These are phyloP conservation scores for Benthosema pterotum DNA, from an alignment of 2,797 vertebrate species.

Conservation along the genomic window DNA sequence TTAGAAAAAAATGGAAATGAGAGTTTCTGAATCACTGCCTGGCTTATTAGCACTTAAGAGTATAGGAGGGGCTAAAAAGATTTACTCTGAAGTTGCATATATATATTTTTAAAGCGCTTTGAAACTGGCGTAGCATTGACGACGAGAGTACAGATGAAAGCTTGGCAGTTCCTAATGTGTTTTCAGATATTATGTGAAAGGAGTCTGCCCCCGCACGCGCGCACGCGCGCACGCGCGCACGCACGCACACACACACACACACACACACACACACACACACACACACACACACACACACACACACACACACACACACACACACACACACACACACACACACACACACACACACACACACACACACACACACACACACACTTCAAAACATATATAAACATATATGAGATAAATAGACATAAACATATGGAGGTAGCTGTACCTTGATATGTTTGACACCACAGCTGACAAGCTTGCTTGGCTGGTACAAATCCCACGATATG, in stretches of 20 bases:
- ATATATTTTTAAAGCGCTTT: slow-evolving; percentile 65
- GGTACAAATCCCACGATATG: slow-evolving; percentile 99
- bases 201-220: background rate
- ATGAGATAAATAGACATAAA: slow-evolving; percentile 40
- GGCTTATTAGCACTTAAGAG: slow-evolving; percentile 59
- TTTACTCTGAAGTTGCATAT: slow-evolving; percentile 56
- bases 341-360: background rate
- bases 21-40: slow-evolving; percentile 61
- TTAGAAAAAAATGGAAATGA: slow-evolving; percentile 45
- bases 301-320: slow-evolving; percentile 17
- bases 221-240: background rate
- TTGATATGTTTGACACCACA: slow-evolving; percentile 99
- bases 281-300: slow-evolving; percentile 13
- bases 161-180: slow-evolving; percentile 30
- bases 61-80: slow-evolving; percentile 62
- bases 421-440: slow-evolving; percentile 80
- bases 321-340: slow-evolving; percentile 11
- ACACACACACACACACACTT: background rate
- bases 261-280: background rate
- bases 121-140: slow-evolving; percentile 57
- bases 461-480: slow-evolving; percentile 97
- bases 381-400: slow-evolving; percentile 11
- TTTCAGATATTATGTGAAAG: slow-evolving; percentile 54
- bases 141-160: slow-evolving; percentile 21
- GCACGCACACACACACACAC: background rate